Base-by-base conservation (phyloP, 2,888 invertebrate genomes). In the Drosophila sordidapex region DNA sequence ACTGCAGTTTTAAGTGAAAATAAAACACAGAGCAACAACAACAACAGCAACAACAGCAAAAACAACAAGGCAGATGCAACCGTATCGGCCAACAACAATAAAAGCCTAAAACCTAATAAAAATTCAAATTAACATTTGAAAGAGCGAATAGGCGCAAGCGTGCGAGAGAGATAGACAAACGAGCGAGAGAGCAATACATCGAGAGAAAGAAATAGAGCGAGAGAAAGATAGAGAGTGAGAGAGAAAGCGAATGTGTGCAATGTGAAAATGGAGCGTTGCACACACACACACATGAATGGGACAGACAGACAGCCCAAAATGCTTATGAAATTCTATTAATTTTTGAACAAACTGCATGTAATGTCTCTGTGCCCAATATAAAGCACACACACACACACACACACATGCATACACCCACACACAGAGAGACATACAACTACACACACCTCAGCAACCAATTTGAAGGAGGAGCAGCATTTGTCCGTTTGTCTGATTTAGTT, bases 91-190 rank as follows among this genome's bases (percentile, higher is more conserved):
- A 78, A 81, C 77, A 78, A 85, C 77, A 86, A 86, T 85, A 82
- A 86, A 81, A 81, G 88, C 88, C 91, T 91, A 91, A 91, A 91
- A 91, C 86, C 91, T 91, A 91, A 91, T 91, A 91, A 91, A 91
- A 91, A 91, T 91, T 90, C 90, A 91, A 91, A 91, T 91, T 91
- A 91, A 91, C 90, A 90, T 90, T 84, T 87, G 87, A 84, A 76
- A 83, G 86, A 89, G 89, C 74, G 75, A 85, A 58, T 43, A 62
- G 69, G 79, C 71, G 51, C 69, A 71, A 76, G 35, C 54, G 70
- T 69, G 72, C 59, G 64, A 72, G 52, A 61, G 72, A 71, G 61
- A 33, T 8, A 36, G 52, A 38, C 43, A 56, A 67, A 15, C 51
- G 40, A 69, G 57, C 27, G 40, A 46, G 40, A 25, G 61, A 51